A percentile compares a stretch with the other conserved stretches of the same genome.
These are phyloP conservation scores for Epinephelus moara DNA, from an alignment of 2,113 vertebrate genomes.

Conservation along the genomic window DNA sequence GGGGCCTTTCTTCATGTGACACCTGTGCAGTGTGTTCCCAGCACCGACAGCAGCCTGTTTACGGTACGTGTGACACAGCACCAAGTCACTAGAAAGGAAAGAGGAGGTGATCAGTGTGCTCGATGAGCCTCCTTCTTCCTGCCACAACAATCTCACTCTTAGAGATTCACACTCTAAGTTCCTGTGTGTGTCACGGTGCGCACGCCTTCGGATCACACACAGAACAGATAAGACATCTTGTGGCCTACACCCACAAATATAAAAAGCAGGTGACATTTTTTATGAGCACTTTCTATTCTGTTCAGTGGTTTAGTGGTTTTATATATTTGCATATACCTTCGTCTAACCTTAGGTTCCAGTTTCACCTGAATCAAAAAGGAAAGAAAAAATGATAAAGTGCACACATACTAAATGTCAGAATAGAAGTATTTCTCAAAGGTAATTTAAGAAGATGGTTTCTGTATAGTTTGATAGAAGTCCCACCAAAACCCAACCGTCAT, in stretches of 20 bases:
- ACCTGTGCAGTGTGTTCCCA: constrained; percentile 64
- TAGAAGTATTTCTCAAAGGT: background rate
- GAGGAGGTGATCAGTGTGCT: constrained; percentile 36
- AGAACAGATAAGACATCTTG: background rate
- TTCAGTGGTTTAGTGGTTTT: constrained; percentile 28
- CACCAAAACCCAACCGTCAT: background rate
- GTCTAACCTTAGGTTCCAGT: background rate
- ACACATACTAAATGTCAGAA: background rate
- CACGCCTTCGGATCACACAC: constrained; percentile 2
- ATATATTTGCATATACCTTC: background rate
- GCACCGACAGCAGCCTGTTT: constrained; percentile 47
- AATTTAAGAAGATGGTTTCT: background rate
- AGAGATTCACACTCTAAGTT: constrained; percentile 11
- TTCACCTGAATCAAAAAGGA: constrained; percentile 31
- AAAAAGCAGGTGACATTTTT: constrained; percentile 9
- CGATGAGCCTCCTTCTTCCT: constrained; percentile 55
- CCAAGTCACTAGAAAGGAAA: constrained; percentile 59
- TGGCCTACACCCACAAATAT: background rate
- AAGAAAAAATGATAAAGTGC: background rate
- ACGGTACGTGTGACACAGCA: constrained; percentile 71
- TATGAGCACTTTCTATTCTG: constrained; percentile 40
- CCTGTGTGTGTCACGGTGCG: background rate
- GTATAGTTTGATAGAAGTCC: background rate
- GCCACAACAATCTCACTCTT: constrained; percentile 20
- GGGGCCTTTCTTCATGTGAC: constrained; percentile 49